These are phyloP conservation scores for Ophioninae sp. DNA, from an alignment of 2,888 invertebrate species.

Conservation along the genomic window DNA sequence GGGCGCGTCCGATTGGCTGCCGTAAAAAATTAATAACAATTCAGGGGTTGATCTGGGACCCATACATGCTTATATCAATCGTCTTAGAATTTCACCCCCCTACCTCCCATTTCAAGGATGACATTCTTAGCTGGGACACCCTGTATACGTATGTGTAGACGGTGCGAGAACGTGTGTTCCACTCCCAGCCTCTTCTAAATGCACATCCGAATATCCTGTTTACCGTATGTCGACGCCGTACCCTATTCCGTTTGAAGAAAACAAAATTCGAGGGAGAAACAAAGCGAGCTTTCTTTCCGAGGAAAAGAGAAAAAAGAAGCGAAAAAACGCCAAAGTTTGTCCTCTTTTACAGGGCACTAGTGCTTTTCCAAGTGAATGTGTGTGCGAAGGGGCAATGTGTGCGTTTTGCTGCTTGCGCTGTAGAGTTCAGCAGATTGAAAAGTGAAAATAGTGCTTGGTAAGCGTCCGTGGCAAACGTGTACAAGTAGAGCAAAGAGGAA, in stretches of 20 bases:
- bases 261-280: slow-evolving; percentile 17
- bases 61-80: no score
- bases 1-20: no score
- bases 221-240: slow-evolving; percentile 63
- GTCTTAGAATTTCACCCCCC: no score
- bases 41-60: no score
- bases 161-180: slow-evolving; percentile 29
- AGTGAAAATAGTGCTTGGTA: slow-evolving; percentile 63
- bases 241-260: slow-evolving; percentile 39
- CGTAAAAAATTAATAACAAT: no score
- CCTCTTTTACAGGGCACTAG: slow-evolving; percentile 9
- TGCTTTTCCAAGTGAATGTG: background rate
- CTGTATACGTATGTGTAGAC: slow-evolving; percentile 9
- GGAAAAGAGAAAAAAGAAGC: slow-evolving; percentile 3
- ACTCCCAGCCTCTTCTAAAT: slow-evolving; percentile 62
- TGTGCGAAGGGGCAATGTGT: background rate
- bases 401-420: slow-evolving; percentile 32
- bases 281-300: slow-evolving; percentile 15
- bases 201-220: slow-evolving; percentile 67
- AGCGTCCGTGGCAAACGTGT: slow-evolving; percentile 36
- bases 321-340: slow-evolving; percentile 38
- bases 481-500: slow-evolving; percentile 22
- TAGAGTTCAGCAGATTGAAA: slow-evolving; percentile 61
- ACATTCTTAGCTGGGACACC: no score
- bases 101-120: no score